A percentile compares a stretch with the other conserved stretches of the same genome.
These are phyloP conservation scores for Phataginus tricuspis DNA, from an alignment of 2,797 vertebrate genomes.

Conservation along the genomic window DNA sequence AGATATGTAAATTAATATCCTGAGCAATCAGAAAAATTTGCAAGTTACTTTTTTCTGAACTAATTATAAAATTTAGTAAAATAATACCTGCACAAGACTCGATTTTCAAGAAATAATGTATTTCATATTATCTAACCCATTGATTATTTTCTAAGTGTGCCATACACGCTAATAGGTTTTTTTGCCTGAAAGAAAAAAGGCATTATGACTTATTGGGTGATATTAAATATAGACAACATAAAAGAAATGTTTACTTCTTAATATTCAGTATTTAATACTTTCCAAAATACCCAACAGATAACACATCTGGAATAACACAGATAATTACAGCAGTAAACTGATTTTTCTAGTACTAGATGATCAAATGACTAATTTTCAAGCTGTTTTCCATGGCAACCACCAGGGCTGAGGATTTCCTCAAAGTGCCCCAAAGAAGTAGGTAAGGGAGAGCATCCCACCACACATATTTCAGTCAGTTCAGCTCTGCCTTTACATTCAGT, in stretches of 20 bases:
- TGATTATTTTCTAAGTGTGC: background rate
- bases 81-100: background rate
- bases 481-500: background rate
- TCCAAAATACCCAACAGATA: slow-evolving; percentile 10
- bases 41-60: background rate
- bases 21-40: background rate
- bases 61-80: background rate
- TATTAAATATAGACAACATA: background rate
- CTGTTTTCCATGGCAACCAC: background rate
- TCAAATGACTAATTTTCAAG: background rate
- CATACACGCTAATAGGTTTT: background rate
- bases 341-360: background rate
- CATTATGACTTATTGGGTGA: background rate
- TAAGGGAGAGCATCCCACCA: background rate
- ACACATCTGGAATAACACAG: background rate
- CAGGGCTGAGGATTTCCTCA: background rate
- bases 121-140: background rate
- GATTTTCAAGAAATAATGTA: slow-evolving; percentile 1
- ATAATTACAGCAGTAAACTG: background rate
- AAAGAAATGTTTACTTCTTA: background rate
- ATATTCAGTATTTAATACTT: background rate
- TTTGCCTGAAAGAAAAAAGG: background rate
- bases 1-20: background rate
- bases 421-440: background rate
- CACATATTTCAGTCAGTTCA: background rate